phyloP scores from a whole-genome alignment of 2,113 vertebrate genomes.

The Sinocyclocheilus anshuiensis region DNA sequence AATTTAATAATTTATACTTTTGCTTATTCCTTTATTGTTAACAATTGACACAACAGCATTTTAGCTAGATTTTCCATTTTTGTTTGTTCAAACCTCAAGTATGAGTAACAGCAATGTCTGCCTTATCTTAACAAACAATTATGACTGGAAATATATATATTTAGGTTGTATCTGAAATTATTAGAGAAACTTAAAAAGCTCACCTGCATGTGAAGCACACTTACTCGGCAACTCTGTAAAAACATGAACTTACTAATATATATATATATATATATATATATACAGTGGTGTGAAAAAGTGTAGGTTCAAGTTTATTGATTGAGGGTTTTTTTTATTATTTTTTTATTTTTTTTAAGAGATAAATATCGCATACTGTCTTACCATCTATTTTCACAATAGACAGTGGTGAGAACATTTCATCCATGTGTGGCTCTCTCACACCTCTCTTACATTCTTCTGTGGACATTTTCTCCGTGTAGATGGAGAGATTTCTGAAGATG shows the following conservation, averaged over 20 bases:
- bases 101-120: neutral
- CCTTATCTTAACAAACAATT: neutral
- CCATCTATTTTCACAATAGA: slow-evolving; percentile 55
- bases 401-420: slow-evolving; percentile 65
- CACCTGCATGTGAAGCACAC: slow-evolving; percentile 31
- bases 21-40: too few species aligned
- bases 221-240: slow-evolving; percentile 54
- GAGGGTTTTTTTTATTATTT: too few species aligned
- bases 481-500: slow-evolving; percentile 23
- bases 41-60: too few species aligned
- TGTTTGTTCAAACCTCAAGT: too few species aligned
- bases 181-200: slow-evolving; percentile 29
- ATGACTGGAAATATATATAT: neutral
- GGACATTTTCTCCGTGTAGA: slow-evolving; percentile 59
- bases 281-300: too few species aligned
- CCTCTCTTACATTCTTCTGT: neutral
- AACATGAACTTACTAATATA: neutral
- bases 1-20: too few species aligned
- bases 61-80: too few species aligned
- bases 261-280: too few species aligned
- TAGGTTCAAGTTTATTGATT: too few species aligned
- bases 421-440: slow-evolving; percentile 5
- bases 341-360: too few species aligned
- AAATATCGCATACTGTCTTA: slow-evolving; percentile 45
- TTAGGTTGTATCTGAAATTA: neutral